These are phyloP conservation scores for Helobdella robusta DNA, from an alignment of 2,888 invertebrate genomes.

Conservation along the genomic window DNA sequence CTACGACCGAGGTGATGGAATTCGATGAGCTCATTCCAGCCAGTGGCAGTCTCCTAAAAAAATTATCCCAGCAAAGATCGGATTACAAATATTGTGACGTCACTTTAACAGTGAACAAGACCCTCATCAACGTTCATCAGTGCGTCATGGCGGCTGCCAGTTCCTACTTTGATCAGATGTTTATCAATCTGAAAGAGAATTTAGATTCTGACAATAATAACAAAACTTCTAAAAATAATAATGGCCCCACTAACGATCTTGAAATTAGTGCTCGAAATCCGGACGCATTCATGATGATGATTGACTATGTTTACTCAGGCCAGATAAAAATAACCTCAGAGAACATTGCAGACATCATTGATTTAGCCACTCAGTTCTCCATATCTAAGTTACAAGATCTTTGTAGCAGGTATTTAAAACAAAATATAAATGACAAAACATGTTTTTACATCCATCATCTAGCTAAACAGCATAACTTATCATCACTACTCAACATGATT, in stretches of 20 bases:
- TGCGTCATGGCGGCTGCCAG: constrained; percentile 34
- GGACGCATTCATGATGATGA: constrained; percentile 55
- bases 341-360: constrained; percentile 58
- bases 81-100: constrained; percentile 31
- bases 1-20: neutral
- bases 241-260: neutral
- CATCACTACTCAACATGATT: constrained; percentile 55
- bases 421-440: constrained; percentile 58
- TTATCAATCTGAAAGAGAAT: constrained; percentile 3
- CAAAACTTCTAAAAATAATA: neutral
- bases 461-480: constrained; percentile 57
- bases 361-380: constrained; percentile 59
- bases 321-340: constrained; percentile 56
- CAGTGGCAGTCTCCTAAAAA: constrained; percentile 18
- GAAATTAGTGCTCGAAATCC: neutral
- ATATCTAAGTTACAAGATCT: constrained; percentile 56
- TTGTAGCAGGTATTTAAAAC: constrained; percentile 60
- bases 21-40: constrained; percentile 4
- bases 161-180: constrained; percentile 31
- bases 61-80: constrained; percentile 25
- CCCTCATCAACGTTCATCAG: constrained; percentile 27
- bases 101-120: constrained; percentile 25
- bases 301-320: constrained; percentile 62
- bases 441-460: constrained; percentile 58
- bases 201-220: constrained; percentile 19